Evolutionary conservation across 2,113 vertebrate species (phyloP).

Genomic region (Alethe diademata): DNA sequence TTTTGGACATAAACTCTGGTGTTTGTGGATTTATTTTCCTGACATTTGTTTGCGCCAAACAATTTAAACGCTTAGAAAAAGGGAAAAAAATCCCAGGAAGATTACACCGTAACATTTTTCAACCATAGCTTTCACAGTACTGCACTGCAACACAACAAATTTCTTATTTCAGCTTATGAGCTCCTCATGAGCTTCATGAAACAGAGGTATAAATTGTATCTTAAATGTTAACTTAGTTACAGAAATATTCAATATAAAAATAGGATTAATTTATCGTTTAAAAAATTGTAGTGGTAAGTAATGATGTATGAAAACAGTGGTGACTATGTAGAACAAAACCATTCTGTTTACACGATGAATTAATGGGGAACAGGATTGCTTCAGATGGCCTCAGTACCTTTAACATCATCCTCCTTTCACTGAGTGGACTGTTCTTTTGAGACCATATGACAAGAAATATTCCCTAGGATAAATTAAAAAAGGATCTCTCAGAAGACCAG

Average conservation of each 20-base stretch:
- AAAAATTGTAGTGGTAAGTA: background rate
- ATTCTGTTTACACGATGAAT: background rate
- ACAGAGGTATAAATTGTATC: background rate
- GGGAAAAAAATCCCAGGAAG: background rate
- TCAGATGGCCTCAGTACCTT: background rate
- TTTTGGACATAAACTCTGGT: too few species aligned
- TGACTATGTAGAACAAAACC: background rate
- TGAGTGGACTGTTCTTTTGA: background rate
- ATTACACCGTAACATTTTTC: background rate
- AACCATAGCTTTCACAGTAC: background rate
- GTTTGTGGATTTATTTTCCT: too few species aligned
- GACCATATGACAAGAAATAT: background rate
- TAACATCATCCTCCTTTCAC: background rate
- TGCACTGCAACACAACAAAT: rapidly evolving
- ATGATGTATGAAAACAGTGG: rapidly evolving
- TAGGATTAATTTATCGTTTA: background rate
- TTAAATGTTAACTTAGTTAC: background rate
- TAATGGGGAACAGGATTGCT: background rate
- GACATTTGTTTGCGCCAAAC: background rate
- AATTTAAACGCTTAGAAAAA: background rate
- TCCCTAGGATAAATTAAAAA: rapidly evolving
- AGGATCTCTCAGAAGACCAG: background rate
- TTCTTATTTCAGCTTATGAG: background rate
- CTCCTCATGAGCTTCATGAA: background rate
- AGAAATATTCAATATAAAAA: background rate